Base-by-base conservation (phyloP, 2,797 vertebrate genomes). In the Mormyrus hasselquistii region DNA sequence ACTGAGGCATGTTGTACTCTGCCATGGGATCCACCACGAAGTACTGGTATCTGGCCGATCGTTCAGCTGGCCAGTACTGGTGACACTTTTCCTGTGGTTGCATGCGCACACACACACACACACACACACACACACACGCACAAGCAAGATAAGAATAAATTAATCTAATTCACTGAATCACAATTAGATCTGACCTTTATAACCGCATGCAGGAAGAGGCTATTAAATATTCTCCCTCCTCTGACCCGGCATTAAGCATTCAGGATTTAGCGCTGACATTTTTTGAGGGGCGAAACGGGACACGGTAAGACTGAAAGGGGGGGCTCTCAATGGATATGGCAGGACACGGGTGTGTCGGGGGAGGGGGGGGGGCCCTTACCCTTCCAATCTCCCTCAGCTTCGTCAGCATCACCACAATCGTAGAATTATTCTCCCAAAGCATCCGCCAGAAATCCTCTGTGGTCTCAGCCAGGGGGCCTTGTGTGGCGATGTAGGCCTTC, bases 381-480 rank as follows among this genome's bases (percentile, higher is more conserved):
- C 98, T 93, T 34, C 98, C 98, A 97, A 99, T 98, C 95, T 99
- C 98, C 29, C 98, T 95, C 49, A 99, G 97, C 93, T 99, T 99
- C 69, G 98, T 99, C 92, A 99, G 93, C 98, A 99, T 99, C 91
- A 99, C 98, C 0, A 99, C 98, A 0, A 99, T 99, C 90, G 98
- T 99, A 5, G 98, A 99, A 94, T 99, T 99, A 94, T 99, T 98
- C 91, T 99, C 98, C 98, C 98, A 99, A 10, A 99, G 92, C 97
- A 99, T 99, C 91, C 98, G 96, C 98, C 98, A 99, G 95, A 99
- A 99, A 91, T 99, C 98, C 92, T 99, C 98, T 0, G 98, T 99
- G 92, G 98, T 99, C 94, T 99, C 98, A 0, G 98, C 98, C 93
- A 99, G 94, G 0, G 98, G 98, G 29, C 98, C 98, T 90, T 99